Conservation (phyloP, 1,140 invertebrate genomes). For the Drosophila malerkotliana region DNA sequence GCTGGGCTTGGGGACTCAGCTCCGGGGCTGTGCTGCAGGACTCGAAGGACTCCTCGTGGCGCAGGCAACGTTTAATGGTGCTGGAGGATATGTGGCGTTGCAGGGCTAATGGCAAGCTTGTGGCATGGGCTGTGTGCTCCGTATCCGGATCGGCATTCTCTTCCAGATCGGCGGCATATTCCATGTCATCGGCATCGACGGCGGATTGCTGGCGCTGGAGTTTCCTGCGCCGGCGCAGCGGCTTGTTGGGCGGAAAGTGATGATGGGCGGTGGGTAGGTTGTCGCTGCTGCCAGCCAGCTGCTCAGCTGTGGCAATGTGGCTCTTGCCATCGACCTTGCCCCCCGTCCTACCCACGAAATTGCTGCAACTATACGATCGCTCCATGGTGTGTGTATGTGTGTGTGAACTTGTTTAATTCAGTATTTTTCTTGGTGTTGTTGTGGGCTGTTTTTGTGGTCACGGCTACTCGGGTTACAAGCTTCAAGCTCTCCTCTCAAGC, state of each 20-base stretch:
- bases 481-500: conserved; percentile 11
- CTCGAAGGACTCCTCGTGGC: conserved; percentile 76
- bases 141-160: conserved; percentile 52
- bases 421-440: background rate
- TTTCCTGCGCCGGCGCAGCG: conserved; percentile 61
- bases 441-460: conserved; percentile 45
- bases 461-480: conserved; percentile 68
- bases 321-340: conserved; percentile 15
- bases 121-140: background rate
- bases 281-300: conserved; percentile 57
- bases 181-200: conserved; percentile 50
- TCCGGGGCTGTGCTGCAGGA: conserved; percentile 63
- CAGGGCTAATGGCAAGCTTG: conserved; percentile 13
- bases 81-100: conserved; percentile 35
- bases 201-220: conserved; percentile 61
- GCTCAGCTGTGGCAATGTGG: background rate
- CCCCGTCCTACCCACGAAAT: conserved; percentile 50
- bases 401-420: background rate
- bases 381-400: conserved; percentile 42
- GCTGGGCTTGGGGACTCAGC: conserved; percentile 59
- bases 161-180: conserved; percentile 71
- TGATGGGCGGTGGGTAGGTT: conserved; percentile 45
- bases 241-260: conserved; percentile 65
- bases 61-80: conserved; percentile 50
- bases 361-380: conserved; percentile 69